Percentiles rank a stretch among this genome's conserved stretches.
Conservation (phyloP, 2,113 vertebrate species). For the Promerops cafer region DNA sequence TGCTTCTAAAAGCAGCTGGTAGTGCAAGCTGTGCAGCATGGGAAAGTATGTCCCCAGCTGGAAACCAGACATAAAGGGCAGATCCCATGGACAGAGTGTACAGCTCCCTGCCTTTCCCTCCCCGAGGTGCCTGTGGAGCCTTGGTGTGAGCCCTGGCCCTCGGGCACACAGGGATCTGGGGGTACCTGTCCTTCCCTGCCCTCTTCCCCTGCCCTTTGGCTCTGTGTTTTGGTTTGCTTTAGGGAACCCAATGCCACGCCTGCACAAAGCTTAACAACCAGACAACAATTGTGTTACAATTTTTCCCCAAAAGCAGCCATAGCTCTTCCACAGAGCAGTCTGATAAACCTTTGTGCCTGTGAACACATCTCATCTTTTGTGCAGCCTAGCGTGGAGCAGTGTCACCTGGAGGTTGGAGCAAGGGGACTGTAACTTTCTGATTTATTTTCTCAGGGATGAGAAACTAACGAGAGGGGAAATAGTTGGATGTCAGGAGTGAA, state of each 20-base stretch:
- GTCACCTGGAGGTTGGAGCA: not conserved
- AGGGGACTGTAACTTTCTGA: not conserved
- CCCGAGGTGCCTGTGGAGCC: not conserved
- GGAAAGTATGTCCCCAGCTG: not conserved
- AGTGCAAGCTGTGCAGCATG: not conserved
- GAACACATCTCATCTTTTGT: not conserved
- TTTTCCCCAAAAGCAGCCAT: not conserved
- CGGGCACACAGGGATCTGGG: too few species aligned
- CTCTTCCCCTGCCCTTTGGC: not conserved
- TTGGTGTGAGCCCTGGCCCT: not conserved
- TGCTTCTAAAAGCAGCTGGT: not conserved
- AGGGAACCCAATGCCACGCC: accelerated
- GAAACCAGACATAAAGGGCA: not conserved
- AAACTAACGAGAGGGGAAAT: not conserved
- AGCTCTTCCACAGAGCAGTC: not conserved
- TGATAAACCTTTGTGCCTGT: not conserved
- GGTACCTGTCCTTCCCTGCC: not conserved
- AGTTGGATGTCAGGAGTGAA: not conserved
- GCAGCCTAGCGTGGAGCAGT: not conserved
- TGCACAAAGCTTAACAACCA: not conserved
- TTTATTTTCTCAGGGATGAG: not conserved
- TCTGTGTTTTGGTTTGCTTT: not conserved
- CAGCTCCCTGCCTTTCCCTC: not conserved
- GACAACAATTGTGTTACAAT: not conserved
- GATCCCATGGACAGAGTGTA: accelerated